A percentile compares a stretch with the other conserved stretches of the same genome.
Conservation (phyloP, 2,797 vertebrate species). For the Pampus argenteus region DNA sequence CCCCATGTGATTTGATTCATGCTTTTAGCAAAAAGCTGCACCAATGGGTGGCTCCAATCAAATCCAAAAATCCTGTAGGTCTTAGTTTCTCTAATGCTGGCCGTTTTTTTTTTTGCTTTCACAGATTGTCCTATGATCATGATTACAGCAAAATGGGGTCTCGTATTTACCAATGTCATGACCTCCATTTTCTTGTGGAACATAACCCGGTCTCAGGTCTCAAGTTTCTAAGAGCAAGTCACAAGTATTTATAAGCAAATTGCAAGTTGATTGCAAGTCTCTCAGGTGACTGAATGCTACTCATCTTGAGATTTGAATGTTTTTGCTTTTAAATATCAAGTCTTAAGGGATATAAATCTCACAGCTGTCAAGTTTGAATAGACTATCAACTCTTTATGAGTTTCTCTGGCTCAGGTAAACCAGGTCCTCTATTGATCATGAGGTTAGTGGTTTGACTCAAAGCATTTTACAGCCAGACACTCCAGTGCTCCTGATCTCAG, state of each 20-base stretch:
- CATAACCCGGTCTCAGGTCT: neutral
- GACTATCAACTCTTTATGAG: no score
- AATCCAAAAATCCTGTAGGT: conserved; percentile 31
- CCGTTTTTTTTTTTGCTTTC: neutral
- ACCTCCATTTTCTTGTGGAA: neutral
- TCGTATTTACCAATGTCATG: conserved; percentile 9
- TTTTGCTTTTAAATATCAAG: neutral
- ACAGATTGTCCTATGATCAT: conserved; percentile 2
- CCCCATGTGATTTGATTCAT: conserved; percentile 32
- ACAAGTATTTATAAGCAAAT: neutral
- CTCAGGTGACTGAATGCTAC: neutral
- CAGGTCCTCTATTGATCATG: neutral
- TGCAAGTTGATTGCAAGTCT: neutral
- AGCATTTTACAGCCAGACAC: no score
- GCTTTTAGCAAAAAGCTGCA: conserved; percentile 22
- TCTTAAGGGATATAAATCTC: neutral
- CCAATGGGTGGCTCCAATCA: conserved; percentile 17
- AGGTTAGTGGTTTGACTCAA: neutral
- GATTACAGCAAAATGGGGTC: conserved; percentile 3
- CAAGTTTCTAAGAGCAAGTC: neutral
- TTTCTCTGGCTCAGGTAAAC: neutral
- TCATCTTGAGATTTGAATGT: no score
- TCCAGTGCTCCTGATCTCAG: neutral
- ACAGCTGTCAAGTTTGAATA: neutral
- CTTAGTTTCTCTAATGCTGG: conserved; percentile 1